phyloP scores from a whole-genome alignment of 2,113 vertebrate species.

The Cercopithecus mona region DNA sequence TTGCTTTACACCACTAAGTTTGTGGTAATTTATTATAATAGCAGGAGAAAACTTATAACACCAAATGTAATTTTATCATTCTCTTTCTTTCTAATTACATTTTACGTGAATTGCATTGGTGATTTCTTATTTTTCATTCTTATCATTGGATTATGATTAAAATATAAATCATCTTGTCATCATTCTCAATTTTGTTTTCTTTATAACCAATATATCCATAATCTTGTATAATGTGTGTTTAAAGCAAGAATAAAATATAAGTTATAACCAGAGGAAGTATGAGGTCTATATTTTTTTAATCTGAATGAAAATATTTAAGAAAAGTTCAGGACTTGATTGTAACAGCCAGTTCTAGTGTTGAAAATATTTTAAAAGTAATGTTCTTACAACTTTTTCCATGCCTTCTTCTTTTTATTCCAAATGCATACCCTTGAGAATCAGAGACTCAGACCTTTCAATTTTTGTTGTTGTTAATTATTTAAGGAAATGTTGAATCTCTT shows the following conservation, averaged over 20 bases:
- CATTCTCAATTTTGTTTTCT: not conserved
- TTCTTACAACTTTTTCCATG: not conserved
- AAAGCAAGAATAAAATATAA: not conserved
- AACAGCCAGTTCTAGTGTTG: not conserved
- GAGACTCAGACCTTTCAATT: not conserved
- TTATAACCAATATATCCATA: not conserved
- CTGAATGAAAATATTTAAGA: not conserved
- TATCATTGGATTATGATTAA: not conserved
- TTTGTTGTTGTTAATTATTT: not conserved
- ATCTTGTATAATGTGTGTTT: not conserved
- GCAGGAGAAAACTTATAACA: not conserved
- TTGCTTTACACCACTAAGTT: not conserved
- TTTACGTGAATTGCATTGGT: not conserved
- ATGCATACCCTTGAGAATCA: not conserved
- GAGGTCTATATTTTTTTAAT: not conserved
- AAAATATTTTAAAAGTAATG: not conserved
- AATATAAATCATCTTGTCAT: not conserved
- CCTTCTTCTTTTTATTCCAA: not conserved
- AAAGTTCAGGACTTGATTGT: not conserved
- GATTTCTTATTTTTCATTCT: not conserved
- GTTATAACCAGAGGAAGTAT: not conserved
- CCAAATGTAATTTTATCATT: not conserved
- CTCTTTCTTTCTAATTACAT: not conserved
- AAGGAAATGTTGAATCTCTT: constrained; percentile 27
- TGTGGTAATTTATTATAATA: not conserved